Evolutionary conservation across 2,113 vertebrate genomes (phyloP).

Genomic region (Piliocolobus tephrosceles): DNA sequence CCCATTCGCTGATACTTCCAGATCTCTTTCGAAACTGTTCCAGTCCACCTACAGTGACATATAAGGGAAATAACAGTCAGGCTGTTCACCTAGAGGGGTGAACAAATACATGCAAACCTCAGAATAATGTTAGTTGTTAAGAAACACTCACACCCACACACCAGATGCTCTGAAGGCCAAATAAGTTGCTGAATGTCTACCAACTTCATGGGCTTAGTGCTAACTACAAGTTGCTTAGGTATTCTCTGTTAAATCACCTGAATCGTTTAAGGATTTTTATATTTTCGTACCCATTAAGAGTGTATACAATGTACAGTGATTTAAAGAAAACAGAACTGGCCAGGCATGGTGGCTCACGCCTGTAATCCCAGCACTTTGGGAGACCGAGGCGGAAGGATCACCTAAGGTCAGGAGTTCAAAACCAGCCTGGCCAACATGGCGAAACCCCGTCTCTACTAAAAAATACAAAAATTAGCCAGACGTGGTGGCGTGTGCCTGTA

Average conservation of each 20-base stretch:
- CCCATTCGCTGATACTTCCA: background rate
- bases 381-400: too few relatives aligned
- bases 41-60: background rate
- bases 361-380: too few relatives aligned
- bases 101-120: background rate
- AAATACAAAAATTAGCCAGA: too few relatives aligned
- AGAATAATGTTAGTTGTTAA: background rate
- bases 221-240: background rate
- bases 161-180: background rate
- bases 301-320: background rate
- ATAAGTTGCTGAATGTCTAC: background rate
- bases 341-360: too few relatives aligned
- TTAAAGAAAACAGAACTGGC: background rate
- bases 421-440: too few relatives aligned
- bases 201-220: background rate
- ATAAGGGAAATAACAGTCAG: background rate
- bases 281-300: constrained; percentile 9
- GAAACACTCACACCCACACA: background rate
- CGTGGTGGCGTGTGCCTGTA: too few relatives aligned
- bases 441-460: too few relatives aligned
- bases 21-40: constrained; percentile 46
- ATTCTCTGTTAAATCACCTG: background rate
- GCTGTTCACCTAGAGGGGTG: background rate
- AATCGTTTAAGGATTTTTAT: background rate
- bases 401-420: too few relatives aligned